A percentile compares a stretch with the other conserved stretches of the same genome.
Evolutionary conservation across 2,797 vertebrate species (phyloP).

Genomic region (Pseudopleuronectes americanus): DNA sequence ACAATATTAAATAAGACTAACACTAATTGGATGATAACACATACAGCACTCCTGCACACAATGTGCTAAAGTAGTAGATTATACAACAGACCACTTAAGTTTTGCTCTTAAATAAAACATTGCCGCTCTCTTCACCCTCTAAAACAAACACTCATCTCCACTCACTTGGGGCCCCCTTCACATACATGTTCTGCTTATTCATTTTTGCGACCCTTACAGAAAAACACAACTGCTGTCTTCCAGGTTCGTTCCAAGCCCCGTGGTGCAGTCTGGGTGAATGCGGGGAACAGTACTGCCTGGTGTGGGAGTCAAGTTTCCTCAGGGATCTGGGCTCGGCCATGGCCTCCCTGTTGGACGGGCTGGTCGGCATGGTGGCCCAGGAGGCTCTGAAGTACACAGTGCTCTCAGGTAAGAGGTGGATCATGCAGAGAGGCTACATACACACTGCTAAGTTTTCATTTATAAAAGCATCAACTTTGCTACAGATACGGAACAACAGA

Average conservation of each 20-base stretch:
- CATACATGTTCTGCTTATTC: slow-evolving; percentile 37
- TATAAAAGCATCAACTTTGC: no score
- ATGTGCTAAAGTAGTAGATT: slow-evolving; percentile 24
- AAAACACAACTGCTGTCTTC: slow-evolving; percentile 24
- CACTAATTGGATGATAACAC: not conserved
- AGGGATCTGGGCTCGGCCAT: slow-evolving; percentile 91
- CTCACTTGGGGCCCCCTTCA: slow-evolving; percentile 34
- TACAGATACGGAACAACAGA: no score
- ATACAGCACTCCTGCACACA: not conserved
- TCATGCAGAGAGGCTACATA: not conserved
- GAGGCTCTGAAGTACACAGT: slow-evolving; percentile 97
- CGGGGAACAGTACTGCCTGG: slow-evolving; percentile 94
- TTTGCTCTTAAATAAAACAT: slow-evolving; percentile 37
- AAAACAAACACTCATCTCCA: slow-evolving; percentile 11
- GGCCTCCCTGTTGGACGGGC: slow-evolving; percentile 90
- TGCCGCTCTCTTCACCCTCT: slow-evolving; percentile 6
- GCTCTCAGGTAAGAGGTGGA: slow-evolving; percentile 87
- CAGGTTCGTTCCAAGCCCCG: slow-evolving; percentile 89
- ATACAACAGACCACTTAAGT: slow-evolving; percentile 45
- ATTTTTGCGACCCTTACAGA: not conserved
- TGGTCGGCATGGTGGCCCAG: slow-evolving; percentile 94
- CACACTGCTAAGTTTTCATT: no score
- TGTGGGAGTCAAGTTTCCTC: slow-evolving; percentile 96
- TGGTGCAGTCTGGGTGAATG: slow-evolving; percentile 90
- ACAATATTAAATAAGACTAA: not conserved